Conservation (phyloP, 2,888 invertebrate genomes). For the Xestia c-nigrum region DNA sequence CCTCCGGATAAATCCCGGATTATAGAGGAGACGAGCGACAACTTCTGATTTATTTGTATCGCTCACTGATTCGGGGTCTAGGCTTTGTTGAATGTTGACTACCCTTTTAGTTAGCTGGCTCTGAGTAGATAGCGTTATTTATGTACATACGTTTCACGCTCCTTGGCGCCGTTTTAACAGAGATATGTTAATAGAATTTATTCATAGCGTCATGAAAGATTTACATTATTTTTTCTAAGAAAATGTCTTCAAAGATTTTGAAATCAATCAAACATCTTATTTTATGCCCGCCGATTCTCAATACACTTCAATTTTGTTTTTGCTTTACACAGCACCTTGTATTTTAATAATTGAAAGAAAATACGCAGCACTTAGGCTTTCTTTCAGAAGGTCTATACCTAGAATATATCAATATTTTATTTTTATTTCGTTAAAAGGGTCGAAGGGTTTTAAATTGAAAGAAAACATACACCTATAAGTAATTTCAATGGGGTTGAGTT, state of each 20-base stretch:
- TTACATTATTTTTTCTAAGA: conserved; percentile 4
- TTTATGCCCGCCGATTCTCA: neutral
- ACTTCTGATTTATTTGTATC: conserved; percentile 60
- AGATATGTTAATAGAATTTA: conserved; percentile 12
- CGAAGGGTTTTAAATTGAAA: conserved; percentile 33
- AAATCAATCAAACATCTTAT: conserved; percentile 6
- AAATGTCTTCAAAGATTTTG: neutral
- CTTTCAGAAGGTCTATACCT: conserved; percentile 2
- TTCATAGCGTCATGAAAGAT: conserved; percentile 7
- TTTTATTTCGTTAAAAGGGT: conserved; percentile 41
- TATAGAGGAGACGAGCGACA: conserved; percentile 53
- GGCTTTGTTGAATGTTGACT: conserved; percentile 39
- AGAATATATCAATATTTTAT: conserved; percentile 12
- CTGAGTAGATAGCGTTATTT: conserved; percentile 33
- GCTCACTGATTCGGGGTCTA: conserved; percentile 45
- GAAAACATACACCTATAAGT: conserved; percentile 28
- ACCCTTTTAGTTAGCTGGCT: conserved; percentile 26
- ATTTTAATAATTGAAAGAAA: conserved; percentile 31
- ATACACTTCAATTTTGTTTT: conserved; percentile 21
- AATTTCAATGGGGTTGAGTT: conserved; percentile 35
- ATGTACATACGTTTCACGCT: conserved; percentile 23
- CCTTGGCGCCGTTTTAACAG: neutral
- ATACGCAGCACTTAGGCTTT: conserved; percentile 27
- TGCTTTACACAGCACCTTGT: neutral
- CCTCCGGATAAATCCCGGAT: conserved; percentile 58